Base-by-base conservation (phyloP, 2,888 invertebrate species). In the Ectropis crepuscularia region DNA sequence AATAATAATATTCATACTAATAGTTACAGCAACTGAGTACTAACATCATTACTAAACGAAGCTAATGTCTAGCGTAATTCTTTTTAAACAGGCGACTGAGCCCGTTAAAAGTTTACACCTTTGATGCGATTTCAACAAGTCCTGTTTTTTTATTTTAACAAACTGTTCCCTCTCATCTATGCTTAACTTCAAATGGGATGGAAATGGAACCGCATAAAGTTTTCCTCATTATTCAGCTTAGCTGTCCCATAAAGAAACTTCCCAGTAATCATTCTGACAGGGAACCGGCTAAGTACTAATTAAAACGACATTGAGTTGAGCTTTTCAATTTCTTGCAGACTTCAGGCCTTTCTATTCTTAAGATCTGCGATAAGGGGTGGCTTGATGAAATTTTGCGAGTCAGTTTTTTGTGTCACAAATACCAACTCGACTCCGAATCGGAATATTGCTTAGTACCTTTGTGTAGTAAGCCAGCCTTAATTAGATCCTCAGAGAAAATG, bases 211-310 rank as follows among this genome's bases (percentile, higher is more conserved):
- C 50, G 63, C 60, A 57, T 55, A 67, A 78, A 78, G 68, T 77
- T 76, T 73, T 72, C 47, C 74, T 74, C 72, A 75, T 78, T 76
- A 77, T 64, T 61, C 60, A 59, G 53, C 57, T 71, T 70, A 77
- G 70, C 74, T 68, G 70, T 67, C 62, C 50, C 72, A 69, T 77
- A 73, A 74, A 75, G 72, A 71, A 72, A 71, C 73, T 71, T 69
- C 62, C 16, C 61, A 68, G 70, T 71, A 68, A 73, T 75, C 66
- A 59, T n/a, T 37, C 61, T 68, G 62, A 72, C 72, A 70, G 66
- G 51, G 63, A 69, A 69, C 68, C 68, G 57, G 49, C 65, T 68
- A 69, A 73, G 69, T 72, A 70, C 73, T 80, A 76, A 80, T 81
- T 81, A 80, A 76, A 75, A 72, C 65, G 70, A 71, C 74, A 74